Conservation (phyloP, 2,797 vertebrate genomes). For the Sphenodon punctatus region DNA sequence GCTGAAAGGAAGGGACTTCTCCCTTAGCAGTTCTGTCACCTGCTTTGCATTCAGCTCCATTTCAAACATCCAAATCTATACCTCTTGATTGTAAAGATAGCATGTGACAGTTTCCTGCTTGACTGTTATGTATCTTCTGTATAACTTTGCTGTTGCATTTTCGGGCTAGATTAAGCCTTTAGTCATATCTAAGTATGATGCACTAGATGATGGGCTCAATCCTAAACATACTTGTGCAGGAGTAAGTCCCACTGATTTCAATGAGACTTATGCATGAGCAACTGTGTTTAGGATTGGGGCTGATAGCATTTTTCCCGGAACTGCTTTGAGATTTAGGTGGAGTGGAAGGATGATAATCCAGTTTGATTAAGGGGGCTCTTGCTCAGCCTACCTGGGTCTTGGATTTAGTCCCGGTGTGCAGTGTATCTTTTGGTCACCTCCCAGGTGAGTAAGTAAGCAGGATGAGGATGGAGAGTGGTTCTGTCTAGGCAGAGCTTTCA, state of each 20-base stretch:
- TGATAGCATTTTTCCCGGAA: background rate
- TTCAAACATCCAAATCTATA: fast-evolving
- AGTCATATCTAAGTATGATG: too few species aligned
- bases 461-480: background rate
- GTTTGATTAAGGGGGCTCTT: background rate
- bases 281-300: too few species aligned
- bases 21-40: background rate
- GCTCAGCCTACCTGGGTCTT: background rate
- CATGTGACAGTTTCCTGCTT: background rate
- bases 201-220: too few species aligned
- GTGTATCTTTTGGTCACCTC: background rate
- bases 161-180: background rate
- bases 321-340: background rate
- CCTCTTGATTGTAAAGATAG: background rate
- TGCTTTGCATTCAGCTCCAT: background rate
- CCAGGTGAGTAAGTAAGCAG: background rate
- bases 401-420: background rate
- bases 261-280: too few species aligned
- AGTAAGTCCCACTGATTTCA: too few species aligned
- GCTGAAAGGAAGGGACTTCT: background rate
- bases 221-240: too few species aligned
- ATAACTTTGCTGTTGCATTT: conserved; percentile 1
- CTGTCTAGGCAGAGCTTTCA: fast-evolving
- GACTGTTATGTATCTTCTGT: background rate
- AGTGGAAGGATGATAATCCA: background rate